Evolutionary conservation across 1,140 invertebrate genomes (phyloP).

Genomic region (Trichonephila inaurata): DNA sequence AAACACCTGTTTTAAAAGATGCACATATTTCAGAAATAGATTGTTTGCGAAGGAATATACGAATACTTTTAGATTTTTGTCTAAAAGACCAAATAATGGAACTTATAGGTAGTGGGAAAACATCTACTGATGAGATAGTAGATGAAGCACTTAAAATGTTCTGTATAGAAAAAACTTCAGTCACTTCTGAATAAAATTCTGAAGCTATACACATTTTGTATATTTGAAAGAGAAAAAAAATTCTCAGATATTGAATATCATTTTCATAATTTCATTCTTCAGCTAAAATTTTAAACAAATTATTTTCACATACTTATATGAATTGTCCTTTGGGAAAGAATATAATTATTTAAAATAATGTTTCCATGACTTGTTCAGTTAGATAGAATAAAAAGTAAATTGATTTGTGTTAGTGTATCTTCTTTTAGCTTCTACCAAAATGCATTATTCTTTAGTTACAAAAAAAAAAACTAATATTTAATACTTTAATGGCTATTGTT

Average conservation of each 20-base stretch:
- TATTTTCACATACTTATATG: slow-evolving; percentile 40
- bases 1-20: slow-evolving; percentile 35
- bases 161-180: neutral
- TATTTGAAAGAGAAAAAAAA: neutral
- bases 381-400: neutral
- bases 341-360: neutral
- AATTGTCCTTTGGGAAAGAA: neutral
- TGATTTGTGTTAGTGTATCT: too few relatives aligned
- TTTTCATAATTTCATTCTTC: slow-evolving; percentile 20
- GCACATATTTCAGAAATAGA: slow-evolving; percentile 54
- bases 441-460: neutral
- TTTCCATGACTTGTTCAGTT: neutral
- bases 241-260: neutral
- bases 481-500: neutral
- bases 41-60: slow-evolving; percentile 63
- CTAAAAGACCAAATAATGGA: slow-evolving; percentile 73
- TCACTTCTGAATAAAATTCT: neutral
- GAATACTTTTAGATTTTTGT: slow-evolving; percentile 55
- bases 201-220: neutral
- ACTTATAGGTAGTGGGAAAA: slow-evolving; percentile 50
- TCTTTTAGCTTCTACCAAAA: neutral
- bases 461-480: neutral
- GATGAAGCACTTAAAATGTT: slow-evolving; percentile 67
- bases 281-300: slow-evolving; percentile 21
- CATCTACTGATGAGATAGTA: slow-evolving; percentile 68